Evolutionary conservation across 2,888 invertebrate genomes (phyloP).

Genomic region (Scelioninae gen. 1): DNA sequence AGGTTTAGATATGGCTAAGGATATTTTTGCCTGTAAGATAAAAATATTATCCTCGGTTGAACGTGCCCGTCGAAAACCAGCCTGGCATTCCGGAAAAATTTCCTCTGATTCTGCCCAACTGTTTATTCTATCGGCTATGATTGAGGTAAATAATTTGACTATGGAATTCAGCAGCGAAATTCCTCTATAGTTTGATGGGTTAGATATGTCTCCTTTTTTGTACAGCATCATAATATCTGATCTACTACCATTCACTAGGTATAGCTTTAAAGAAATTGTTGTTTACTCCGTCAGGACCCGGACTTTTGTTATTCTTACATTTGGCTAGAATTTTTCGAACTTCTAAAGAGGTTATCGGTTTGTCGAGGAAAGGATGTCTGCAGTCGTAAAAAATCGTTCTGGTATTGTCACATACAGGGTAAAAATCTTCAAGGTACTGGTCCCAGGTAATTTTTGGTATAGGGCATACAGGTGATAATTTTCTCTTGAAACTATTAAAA

Average conservation of each 20-base stretch:
- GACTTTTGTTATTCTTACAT: no score
- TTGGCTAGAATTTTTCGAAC: no score
- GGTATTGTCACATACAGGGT: no score
- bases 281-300: no score
- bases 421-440: no score
- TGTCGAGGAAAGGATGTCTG: no score
- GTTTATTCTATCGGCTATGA: neutral
- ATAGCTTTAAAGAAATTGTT: no score
- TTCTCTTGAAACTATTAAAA: no score
- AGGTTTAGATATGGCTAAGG: neutral
- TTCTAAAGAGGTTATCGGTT: no score
- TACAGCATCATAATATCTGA: neutral
- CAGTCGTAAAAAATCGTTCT: no score
- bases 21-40: neutral
- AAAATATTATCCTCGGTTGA: slow-evolving; percentile 31
- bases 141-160: neutral
- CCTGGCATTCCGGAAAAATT: slow-evolving; percentile 72
- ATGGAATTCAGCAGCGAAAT: neutral
- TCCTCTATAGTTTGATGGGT: neutral
- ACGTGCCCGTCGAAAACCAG: slow-evolving; percentile 64
- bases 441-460: no score
- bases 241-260: neutral
- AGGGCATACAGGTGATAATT: no score
- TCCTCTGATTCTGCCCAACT: slow-evolving; percentile 66
- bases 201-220: neutral